Base-by-base conservation (phyloP, 2,888 invertebrate genomes). In the Amiota minor region DNA sequence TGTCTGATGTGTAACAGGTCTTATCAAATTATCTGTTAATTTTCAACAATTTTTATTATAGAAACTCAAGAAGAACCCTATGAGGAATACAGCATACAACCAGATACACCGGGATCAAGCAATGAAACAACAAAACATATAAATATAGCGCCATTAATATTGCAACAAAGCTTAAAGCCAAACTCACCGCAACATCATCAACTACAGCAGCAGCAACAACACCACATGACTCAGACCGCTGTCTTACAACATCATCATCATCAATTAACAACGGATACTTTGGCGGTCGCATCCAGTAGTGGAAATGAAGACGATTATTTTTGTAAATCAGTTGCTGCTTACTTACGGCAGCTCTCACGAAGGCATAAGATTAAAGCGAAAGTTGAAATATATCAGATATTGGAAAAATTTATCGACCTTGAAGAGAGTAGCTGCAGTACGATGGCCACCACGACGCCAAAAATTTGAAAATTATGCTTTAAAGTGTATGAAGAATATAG, bases 281-380 rank as follows among this genome's bases (percentile, higher is more conserved):
- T 18, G 12, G 14, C 46, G n/a, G 35, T 35, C 35, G 35, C 35
- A 35, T 47, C 16, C 47, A 73, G 65, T 10, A 76, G 67, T 20
- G 86, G 86, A 68, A 86, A 81, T n/a, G 89, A 87, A 78, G 89
- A 89, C 55, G 88, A 88, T 45, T 88, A 85, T 75, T 89, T 89
- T 72, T 89, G 89, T 70, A 89, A 88, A 74, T 86, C 88, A 3
- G 85, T 89, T 56, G 87, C 88, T 0, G 86, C 80, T 9, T 88
- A 88, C 76, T 77, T 89, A 72, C 82, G 87, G 8, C 88, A 88
- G 59, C 73, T 89, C 16, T 87, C 88, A n/a, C 84, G 87, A 1
- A 83, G 88, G 4, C 85, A 89, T 75, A 89, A 89, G 72, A 88
- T 89, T 23, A 89, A 89, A 74, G 89, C 89, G 8, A 88, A 89